Conservation (phyloP, 2,797 vertebrate genomes). For the Sebastes ruberrimus region DNA sequence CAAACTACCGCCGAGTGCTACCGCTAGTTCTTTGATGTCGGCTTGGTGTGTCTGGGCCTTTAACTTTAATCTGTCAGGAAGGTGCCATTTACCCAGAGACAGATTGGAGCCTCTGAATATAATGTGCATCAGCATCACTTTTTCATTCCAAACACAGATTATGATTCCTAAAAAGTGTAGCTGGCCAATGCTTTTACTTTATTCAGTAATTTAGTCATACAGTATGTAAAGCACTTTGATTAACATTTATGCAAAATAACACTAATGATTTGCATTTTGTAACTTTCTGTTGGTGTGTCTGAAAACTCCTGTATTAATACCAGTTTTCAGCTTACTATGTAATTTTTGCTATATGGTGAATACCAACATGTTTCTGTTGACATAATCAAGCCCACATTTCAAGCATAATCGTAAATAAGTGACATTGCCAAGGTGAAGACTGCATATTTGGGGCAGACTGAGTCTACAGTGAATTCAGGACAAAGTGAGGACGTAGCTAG, state of each 20-base stretch:
- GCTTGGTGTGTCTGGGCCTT: too few species aligned
- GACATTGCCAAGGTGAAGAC: not conserved
- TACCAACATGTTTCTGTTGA: not conserved
- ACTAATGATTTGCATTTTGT: not conserved
- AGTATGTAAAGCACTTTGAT: not conserved
- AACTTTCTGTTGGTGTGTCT: not conserved
- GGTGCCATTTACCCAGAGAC: too few species aligned
- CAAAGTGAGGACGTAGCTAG: too few species aligned
- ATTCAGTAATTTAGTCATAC: not conserved
- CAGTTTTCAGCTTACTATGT: not conserved
- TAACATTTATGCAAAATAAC: not conserved
- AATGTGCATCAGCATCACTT: not conserved
- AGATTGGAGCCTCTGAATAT: too few species aligned
- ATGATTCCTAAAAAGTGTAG: not conserved
- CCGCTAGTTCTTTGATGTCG: too few species aligned
- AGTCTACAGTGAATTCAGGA: not conserved
- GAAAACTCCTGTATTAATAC: not conserved
- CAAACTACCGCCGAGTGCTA: too few species aligned
- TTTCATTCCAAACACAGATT: not conserved
- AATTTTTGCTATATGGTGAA: not conserved
- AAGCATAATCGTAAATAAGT: not conserved
- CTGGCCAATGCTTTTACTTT: not conserved
- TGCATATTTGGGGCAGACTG: not conserved
- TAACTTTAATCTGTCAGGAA: too few species aligned
- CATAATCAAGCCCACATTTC: not conserved